Percentiles rank a stretch among this genome's conserved stretches.
These are phyloP conservation scores for Drosophila azteca DNA, from an alignment of 1,140 invertebrate genomes.

Conservation along the genomic window DNA sequence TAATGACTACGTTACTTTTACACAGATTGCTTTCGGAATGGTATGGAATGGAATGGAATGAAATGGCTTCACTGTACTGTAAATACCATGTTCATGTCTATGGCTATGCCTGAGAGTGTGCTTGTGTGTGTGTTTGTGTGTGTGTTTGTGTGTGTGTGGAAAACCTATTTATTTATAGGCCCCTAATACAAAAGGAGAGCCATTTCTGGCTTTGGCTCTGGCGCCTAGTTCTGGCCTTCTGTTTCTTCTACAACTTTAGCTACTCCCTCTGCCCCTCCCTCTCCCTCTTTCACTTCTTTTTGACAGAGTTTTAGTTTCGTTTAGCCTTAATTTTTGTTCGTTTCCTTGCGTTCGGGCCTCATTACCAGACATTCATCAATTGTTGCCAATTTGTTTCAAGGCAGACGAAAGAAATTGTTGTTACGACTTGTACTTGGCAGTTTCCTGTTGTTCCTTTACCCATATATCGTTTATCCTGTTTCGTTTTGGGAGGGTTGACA, in stretches of 20 bases:
- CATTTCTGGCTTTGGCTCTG: conserved; percentile 37
- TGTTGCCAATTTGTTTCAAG: conserved; percentile 49
- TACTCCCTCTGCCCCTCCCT: neutral
- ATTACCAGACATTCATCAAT: conserved; percentile 68
- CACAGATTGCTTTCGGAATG: conserved; percentile 60
- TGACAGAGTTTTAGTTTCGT: conserved; percentile 50
- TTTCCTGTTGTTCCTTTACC: conserved; percentile 27
- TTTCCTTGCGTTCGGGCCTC: conserved; percentile 23
- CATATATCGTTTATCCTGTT: conserved; percentile 4
- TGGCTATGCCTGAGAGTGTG: neutral
- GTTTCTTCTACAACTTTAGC: neutral
- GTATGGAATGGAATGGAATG: no score
- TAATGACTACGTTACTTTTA: conserved; percentile 68
- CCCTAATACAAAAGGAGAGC: conserved; percentile 20
- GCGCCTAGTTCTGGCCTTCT: conserved; percentile 32
- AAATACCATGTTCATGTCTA: no score
- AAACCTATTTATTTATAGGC: conserved; percentile 61
- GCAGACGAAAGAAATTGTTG: conserved; percentile 28
- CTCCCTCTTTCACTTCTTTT: neutral
- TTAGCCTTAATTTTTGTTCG: conserved; percentile 47
- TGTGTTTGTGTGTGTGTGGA: conserved; percentile 12
- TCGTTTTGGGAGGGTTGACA: conserved; percentile 6
- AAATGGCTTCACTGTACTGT: conserved; percentile 5
- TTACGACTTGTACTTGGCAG: conserved; percentile 31
- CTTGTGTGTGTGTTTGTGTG: neutral